Evolutionary conservation across 2,113 vertebrate genomes (phyloP).

Genomic region (Glaucidium brasilianum): DNA sequence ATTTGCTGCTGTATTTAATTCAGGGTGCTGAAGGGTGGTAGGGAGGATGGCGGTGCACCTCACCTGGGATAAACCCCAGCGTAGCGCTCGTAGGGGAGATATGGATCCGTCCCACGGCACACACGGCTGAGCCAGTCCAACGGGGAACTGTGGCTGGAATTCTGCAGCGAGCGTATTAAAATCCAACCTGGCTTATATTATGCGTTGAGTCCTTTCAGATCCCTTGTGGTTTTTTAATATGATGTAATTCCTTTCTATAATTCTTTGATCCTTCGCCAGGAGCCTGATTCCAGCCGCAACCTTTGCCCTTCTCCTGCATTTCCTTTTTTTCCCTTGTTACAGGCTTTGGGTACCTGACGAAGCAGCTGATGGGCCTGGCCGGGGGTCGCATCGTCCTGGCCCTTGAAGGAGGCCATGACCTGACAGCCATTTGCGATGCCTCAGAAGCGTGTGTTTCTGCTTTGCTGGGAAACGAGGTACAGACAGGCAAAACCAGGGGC

Average conservation of each 20-base stretch:
- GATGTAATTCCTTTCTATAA: slow-evolving; percentile 60
- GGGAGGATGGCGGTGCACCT: background rate
- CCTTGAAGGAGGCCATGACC: slow-evolving; percentile 96
- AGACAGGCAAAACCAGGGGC: background rate
- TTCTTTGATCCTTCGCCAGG: slow-evolving; percentile 72
- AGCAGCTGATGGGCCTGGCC: slow-evolving; percentile 96
- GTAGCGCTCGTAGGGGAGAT: background rate
- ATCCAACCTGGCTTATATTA: slow-evolving; percentile 74
- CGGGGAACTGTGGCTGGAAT: background rate
- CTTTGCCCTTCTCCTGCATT: slow-evolving; percentile 44
- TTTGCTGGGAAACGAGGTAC: slow-evolving; percentile 94
- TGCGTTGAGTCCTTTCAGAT: slow-evolving; percentile 50
- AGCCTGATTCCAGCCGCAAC: background rate
- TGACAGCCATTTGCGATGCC: slow-evolving; percentile 96
- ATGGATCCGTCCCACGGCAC: background rate
- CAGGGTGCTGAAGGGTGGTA: background rate
- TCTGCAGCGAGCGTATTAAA: slow-evolving; percentile 55
- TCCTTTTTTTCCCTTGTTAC: slow-evolving; percentile 47
- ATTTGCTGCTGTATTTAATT: background rate
- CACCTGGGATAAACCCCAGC: background rate
- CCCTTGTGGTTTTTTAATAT: slow-evolving; percentile 60
- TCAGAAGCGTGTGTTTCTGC: slow-evolving; percentile 96
- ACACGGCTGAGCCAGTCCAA: slow-evolving; percentile 63
- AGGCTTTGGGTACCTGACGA: slow-evolving; percentile 98
- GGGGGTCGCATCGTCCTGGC: slow-evolving; percentile 91